These are phyloP conservation scores for Clavelina lepadiformis DNA, from an alignment of 23 tunicate species.

Conservation along the genomic window DNA sequence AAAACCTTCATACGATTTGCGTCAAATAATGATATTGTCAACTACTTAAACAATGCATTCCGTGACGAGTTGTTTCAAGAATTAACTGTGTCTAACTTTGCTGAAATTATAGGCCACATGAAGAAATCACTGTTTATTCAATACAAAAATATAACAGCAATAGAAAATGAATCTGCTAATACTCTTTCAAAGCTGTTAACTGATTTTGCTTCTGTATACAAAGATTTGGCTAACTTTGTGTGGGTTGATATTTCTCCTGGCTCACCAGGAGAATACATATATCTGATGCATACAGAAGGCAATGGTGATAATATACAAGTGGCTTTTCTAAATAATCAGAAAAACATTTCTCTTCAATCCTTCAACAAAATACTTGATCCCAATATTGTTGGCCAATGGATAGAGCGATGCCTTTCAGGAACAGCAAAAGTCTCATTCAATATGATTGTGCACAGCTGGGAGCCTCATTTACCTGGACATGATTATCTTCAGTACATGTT, in stretches of 20 bases:
- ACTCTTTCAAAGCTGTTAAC: too few relatives aligned
- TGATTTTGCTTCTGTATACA: too few relatives aligned
- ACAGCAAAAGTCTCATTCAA: conserved; percentile 14
- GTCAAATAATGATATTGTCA: too few relatives aligned
- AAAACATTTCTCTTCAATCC: conserved; percentile 5
- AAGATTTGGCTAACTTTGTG: conserved; percentile 13
- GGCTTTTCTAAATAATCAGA: conserved; percentile 23
- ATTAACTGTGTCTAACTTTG: conserved; percentile 4
- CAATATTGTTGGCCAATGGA: conserved; percentile 1
- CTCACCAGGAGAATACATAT: conserved; percentile 16
- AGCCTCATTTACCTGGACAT: conserved; percentile 47
- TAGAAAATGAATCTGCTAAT: too few relatives aligned
- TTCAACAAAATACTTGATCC: neutral
- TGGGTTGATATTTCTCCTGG: conserved; percentile 13
- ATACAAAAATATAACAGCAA: conserved; percentile 1
- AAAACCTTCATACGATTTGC: too few relatives aligned
- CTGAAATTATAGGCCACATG: neutral
- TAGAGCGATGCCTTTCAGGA: conserved; percentile 11
- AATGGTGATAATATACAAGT: neutral
- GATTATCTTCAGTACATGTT: conserved; percentile 64
- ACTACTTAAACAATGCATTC: too few relatives aligned
- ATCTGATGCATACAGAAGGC: conserved; percentile 13
- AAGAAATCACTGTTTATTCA: conserved; percentile 12
- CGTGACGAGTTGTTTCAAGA: too few relatives aligned
- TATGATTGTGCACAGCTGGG: conserved; percentile 19